phyloP scores from a whole-genome alignment of 2,888 invertebrate species.

The Synergus gifuensis region DNA sequence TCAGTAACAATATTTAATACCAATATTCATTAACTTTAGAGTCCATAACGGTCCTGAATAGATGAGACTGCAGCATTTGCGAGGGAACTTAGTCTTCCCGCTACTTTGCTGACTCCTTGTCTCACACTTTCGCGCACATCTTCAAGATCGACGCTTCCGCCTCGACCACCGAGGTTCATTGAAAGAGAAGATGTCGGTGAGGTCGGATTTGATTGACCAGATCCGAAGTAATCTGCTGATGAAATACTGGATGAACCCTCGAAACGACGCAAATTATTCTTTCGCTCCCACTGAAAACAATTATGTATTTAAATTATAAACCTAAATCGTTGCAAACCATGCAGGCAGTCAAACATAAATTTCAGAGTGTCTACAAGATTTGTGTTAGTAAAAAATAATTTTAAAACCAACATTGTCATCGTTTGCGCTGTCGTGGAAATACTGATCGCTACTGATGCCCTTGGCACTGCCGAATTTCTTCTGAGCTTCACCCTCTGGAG shows the following conservation, averaged over 20 bases:
- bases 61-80: conserved; percentile 97
- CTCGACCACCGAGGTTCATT: conserved; percentile 67
- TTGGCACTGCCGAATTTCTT: conserved; percentile 98
- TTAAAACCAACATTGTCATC: conserved; percentile 73
- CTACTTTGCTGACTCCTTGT: conserved; percentile 97
- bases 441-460: conserved; percentile 98
- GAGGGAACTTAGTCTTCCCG: conserved; percentile 95
- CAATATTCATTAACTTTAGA: conserved; percentile 61
- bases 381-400: neutral
- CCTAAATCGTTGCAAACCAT: no score
- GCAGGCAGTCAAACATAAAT: no score
- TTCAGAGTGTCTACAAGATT: neutral
- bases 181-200: conserved; percentile 71
- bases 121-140: conserved; percentile 98
- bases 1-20: conserved; percentile 63
- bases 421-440: conserved; percentile 87
- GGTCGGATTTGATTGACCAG: conserved; percentile 76
- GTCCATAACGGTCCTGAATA: conserved; percentile 85
- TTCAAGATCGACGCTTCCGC: conserved; percentile 85
- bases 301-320: conserved; percentile 1
- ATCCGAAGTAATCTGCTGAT: conserved; percentile 96
- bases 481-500: conserved; percentile 87
- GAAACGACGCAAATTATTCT: conserved; percentile 85
- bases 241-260: conserved; percentile 97
- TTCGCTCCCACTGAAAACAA: conserved; percentile 79